Evolutionary conservation across 1,140 invertebrate species (phyloP).

Genomic region (Apis dorsata): DNA sequence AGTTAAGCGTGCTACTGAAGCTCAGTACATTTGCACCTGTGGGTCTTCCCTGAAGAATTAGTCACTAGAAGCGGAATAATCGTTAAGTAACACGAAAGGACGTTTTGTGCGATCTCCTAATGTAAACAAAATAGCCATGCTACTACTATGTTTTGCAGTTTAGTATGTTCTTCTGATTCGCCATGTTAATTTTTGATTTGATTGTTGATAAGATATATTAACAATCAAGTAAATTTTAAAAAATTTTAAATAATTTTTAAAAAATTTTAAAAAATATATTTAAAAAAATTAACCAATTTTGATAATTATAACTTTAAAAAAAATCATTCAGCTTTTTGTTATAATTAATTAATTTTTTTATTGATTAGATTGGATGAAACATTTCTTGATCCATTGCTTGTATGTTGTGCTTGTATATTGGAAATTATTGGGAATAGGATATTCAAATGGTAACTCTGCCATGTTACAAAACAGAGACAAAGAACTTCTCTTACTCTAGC

Average conservation of each 20-base stretch:
- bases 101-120: background rate
- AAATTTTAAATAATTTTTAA: too few species aligned
- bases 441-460: slow-evolving; percentile 8
- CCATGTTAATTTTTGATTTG: slow-evolving; percentile 45
- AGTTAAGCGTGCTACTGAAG: slow-evolving; percentile 10
- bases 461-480: background rate
- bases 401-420: background rate
- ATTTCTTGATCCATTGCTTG: background rate
- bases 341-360: background rate
- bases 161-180: background rate
- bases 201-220: slow-evolving; percentile 19
- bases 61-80: slow-evolving; percentile 35
- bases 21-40: slow-evolving; percentile 11
- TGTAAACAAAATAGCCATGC: slow-evolving; percentile 18
- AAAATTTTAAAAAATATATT: background rate
- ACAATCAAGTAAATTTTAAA: background rate
- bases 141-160: background rate
- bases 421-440: slow-evolving; percentile 37
- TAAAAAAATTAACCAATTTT: background rate
- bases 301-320: background rate
- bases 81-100: slow-evolving; percentile 26
- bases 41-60: slow-evolving; percentile 47
- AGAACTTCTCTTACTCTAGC: slow-evolving; percentile 12
- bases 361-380: background rate
- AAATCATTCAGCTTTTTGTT: background rate